A percentile compares a stretch with the other conserved stretches of the same genome.
Conservation (phyloP, 2,797 vertebrate species). For the Pantherophis alleghaniensis region DNA sequence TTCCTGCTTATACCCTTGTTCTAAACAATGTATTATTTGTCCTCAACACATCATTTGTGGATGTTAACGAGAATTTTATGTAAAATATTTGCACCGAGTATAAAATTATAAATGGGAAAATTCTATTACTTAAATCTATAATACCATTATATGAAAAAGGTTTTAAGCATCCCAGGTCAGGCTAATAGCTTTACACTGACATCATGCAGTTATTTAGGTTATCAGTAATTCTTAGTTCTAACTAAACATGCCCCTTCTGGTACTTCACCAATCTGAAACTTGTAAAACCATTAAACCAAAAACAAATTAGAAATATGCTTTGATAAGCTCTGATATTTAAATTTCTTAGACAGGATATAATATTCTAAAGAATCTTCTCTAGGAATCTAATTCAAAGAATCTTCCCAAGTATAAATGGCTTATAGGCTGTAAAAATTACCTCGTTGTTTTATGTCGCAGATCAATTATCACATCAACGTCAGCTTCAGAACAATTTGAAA, state of each 20-base stretch:
- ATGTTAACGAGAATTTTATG: neutral
- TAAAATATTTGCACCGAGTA: neutral
- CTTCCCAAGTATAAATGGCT: neutral
- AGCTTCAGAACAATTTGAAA: conserved; percentile 91
- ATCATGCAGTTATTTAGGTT: neutral
- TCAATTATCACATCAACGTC: conserved; percentile 92
- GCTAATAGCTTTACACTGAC: neutral
- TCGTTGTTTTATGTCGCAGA: conserved; percentile 85
- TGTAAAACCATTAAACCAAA: neutral
- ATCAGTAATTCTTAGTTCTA: neutral
- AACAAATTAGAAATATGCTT: neutral
- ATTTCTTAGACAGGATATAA: neutral
- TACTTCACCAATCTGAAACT: neutral
- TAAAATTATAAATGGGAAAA: neutral
- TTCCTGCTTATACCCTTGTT: fast-evolving
- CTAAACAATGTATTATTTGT: neutral
- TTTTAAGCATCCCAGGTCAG: neutral
- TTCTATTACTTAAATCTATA: too few species aligned
- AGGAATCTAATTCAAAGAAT: neutral
- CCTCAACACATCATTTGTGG: neutral
- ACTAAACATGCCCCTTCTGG: neutral
- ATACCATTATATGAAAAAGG: neutral
- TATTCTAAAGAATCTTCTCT: neutral
- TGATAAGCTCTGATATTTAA: neutral
- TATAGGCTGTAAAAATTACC: conserved; percentile 69